These are phyloP conservation scores for Platyscapa corneri DNA, from an alignment of 1,140 invertebrate genomes.

Conservation along the genomic window DNA sequence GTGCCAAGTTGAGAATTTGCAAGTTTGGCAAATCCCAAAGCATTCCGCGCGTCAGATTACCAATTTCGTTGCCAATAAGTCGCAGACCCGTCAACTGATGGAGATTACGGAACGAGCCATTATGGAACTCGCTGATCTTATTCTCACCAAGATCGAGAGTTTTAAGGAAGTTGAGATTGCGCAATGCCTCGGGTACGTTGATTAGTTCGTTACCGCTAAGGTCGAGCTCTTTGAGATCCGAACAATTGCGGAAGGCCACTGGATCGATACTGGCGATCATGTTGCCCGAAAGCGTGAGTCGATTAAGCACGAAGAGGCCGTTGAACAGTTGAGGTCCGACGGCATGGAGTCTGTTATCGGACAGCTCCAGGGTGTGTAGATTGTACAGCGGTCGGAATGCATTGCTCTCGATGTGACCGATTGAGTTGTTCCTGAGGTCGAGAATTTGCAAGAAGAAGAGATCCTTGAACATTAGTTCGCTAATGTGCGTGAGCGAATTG, in stretches of 20 bases:
- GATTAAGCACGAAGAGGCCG: constrained; percentile 87
- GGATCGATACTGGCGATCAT: constrained; percentile 85
- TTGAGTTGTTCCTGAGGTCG: constrained; percentile 89
- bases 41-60: constrained; percentile 88
- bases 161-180: constrained; percentile 87
- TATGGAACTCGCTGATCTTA: constrained; percentile 85
- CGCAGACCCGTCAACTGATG: constrained; percentile 89
- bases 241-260: constrained; percentile 92
- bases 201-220: constrained; percentile 89
- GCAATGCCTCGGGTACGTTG: constrained; percentile 86
- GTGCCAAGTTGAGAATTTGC: constrained; percentile 89
- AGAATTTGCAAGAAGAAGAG: constrained; percentile 91
- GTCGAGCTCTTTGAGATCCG: constrained; percentile 91
- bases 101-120: constrained; percentile 88
- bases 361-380: constrained; percentile 88
- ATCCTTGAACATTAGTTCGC: constrained; percentile 90
- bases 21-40: constrained; percentile 88
- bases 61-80: constrained; percentile 89
- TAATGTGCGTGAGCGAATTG: constrained; percentile 87
- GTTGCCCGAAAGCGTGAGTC: constrained; percentile 90
- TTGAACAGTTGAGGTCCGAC: constrained; percentile 89
- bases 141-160: constrained; percentile 92
- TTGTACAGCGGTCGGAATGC: constrained; percentile 91
- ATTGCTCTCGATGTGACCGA: constrained; percentile 89
- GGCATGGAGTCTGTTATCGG: constrained; percentile 87